phyloP scores from a whole-genome alignment of 2,888 invertebrate genomes.

The Drosophila lacicola region DNA sequence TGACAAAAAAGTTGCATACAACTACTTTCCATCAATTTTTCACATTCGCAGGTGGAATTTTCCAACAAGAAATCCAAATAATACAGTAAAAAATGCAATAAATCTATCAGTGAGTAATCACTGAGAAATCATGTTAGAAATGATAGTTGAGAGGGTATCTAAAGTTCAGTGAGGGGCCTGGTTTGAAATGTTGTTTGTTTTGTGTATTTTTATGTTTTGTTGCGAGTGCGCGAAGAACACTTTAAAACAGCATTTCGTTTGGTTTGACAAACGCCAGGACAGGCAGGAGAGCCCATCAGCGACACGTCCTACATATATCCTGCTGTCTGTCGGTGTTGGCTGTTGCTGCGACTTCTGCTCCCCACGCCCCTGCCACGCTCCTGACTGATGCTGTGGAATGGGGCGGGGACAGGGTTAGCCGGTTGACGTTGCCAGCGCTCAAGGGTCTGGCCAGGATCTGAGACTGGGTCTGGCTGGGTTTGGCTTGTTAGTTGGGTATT shows the following conservation, averaged over 20 bases:
- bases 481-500: constrained; percentile 17
- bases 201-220: constrained; percentile 34
- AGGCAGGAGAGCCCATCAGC: constrained; percentile 48
- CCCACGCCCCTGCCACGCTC: not conserved
- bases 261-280: constrained; percentile 52
- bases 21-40: no score
- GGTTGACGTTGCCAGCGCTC: constrained; percentile 52
- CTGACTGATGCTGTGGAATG: constrained; percentile 11
- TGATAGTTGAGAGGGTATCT: constrained; percentile 16
- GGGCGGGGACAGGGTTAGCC: constrained; percentile 46
- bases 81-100: no score
- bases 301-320: constrained; percentile 51
- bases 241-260: constrained; percentile 58
- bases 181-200: constrained; percentile 12
- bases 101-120: not conserved
- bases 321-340: constrained; percentile 35
- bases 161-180: constrained; percentile 15
- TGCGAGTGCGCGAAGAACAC: constrained; percentile 41
- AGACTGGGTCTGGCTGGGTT: constrained; percentile 1
- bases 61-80: no score
- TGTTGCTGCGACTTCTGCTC: constrained; percentile 18
- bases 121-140: not conserved
- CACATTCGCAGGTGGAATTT: no score
- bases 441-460: constrained; percentile 36
- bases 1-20: no score